These are phyloP conservation scores for Lacanobia wlatinum DNA, from an alignment of 2,888 invertebrate genomes.

Conservation along the genomic window DNA sequence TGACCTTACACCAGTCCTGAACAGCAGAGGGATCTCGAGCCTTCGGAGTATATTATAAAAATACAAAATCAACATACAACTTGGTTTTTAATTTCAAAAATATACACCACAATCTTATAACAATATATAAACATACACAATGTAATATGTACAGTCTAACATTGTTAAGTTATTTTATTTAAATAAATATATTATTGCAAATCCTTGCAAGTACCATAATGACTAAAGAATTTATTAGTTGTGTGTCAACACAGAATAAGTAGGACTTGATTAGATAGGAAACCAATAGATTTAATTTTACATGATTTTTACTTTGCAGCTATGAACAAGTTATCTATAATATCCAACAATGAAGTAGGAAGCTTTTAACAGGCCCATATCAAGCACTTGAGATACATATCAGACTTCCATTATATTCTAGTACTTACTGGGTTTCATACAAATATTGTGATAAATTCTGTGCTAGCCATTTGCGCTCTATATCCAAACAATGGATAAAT, in stretches of 20 bases:
- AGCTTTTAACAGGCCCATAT: constrained; percentile 37
- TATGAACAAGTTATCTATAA: constrained; percentile 21
- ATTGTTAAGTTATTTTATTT: constrained; percentile 50
- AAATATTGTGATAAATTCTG: constrained; percentile 38
- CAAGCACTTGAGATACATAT: constrained; percentile 47
- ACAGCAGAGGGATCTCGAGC: neutral
- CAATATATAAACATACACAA: constrained; percentile 67
- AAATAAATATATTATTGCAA: constrained; percentile 62
- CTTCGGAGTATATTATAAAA: constrained; percentile 29
- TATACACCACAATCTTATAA: constrained; percentile 84
- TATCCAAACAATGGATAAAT: constrained; percentile 24
- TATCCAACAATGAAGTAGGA: constrained; percentile 8
- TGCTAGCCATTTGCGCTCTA: constrained; percentile 4
- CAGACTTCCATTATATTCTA: constrained; percentile 22
- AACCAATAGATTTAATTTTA: constrained; percentile 27
- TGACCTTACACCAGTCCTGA: too few species aligned
- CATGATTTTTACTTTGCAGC: constrained; percentile 26
- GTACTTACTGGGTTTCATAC: constrained; percentile 2
- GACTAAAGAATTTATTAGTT: constrained; percentile 53
- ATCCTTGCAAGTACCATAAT: constrained; percentile 55
- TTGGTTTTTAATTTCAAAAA: constrained; percentile 84
- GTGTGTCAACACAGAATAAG: constrained; percentile 40
- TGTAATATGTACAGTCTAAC: constrained; percentile 69
- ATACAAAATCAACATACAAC: constrained; percentile 73
- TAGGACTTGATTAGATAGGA: constrained; percentile 37